These are phyloP conservation scores for Otis tarda DNA, from an alignment of 2,113 vertebrate species.

Conservation along the genomic window DNA sequence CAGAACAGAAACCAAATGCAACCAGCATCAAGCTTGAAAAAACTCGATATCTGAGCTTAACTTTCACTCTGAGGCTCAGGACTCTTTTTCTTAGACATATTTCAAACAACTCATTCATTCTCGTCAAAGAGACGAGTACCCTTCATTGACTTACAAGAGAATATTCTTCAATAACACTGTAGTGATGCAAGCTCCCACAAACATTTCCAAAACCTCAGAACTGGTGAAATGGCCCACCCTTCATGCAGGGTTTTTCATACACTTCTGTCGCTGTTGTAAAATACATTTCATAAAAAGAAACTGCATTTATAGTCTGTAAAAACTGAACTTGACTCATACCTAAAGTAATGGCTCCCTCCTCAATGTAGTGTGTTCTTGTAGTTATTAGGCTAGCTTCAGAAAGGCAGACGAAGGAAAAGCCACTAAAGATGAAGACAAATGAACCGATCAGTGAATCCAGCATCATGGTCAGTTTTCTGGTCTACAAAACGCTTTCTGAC, in stretches of 20 bases:
- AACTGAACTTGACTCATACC: background rate
- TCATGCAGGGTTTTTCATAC: background rate
- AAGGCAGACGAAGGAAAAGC: background rate
- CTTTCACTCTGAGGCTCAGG: background rate
- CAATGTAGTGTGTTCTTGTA: background rate
- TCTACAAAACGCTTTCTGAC: background rate
- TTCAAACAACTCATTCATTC: background rate
- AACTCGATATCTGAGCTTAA: background rate
- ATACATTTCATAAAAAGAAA: conserved; percentile 2
- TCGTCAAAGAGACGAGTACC: background rate
- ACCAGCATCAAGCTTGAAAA: background rate
- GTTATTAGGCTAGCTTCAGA: background rate
- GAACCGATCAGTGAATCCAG: background rate
- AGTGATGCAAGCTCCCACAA: background rate
- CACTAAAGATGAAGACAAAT: background rate
- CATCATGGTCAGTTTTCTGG: background rate
- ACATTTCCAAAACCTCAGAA: background rate
- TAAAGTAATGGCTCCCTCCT: background rate
- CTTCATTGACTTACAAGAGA: background rate
- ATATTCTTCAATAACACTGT: background rate
- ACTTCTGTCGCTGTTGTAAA: background rate
- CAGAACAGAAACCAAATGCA: background rate
- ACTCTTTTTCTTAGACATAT: background rate
- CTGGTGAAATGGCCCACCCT: background rate
- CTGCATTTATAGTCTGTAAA: background rate